phyloP scores from a whole-genome alignment of 2,797 vertebrate species.

The Rallus crepitans region DNA sequence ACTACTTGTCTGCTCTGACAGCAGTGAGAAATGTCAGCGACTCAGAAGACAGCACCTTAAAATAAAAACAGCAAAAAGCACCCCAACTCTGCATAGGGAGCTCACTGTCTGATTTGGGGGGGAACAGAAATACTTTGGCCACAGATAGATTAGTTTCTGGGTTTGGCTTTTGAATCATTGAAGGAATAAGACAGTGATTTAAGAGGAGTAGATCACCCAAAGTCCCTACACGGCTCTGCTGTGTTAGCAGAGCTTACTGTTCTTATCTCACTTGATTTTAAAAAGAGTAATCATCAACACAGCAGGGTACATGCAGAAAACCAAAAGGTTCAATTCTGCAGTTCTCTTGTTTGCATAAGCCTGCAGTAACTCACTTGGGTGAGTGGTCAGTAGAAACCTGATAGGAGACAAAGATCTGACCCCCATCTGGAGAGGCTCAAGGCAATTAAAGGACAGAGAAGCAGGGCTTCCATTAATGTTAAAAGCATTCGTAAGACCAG shows the following conservation, averaged over 20 bases:
- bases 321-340: neutral
- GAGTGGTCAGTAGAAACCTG: neutral
- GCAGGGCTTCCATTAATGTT: neutral
- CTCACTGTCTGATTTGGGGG: neutral
- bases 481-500: neutral
- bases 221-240: neutral
- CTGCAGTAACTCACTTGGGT: neutral
- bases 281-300: neutral
- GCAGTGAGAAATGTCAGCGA: slow-evolving; percentile 48
- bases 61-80: neutral
- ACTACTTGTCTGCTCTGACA: slow-evolving; percentile 6
- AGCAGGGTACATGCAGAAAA: neutral
- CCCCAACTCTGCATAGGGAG: neutral
- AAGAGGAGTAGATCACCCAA: slow-evolving; percentile 15
- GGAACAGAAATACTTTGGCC: slow-evolving; percentile 23
- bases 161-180: slow-evolving; percentile 2
- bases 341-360: neutral
- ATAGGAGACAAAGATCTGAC: neutral
- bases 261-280: slow-evolving; percentile 43
- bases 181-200: slow-evolving; percentile 37
- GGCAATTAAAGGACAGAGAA: neutral
- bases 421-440: neutral
- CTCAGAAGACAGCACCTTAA: slow-evolving; percentile 48
- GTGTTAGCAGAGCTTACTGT: neutral
- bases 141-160: slow-evolving; percentile 34